A percentile compares a stretch with the other conserved stretches of the same genome.
These are phyloP conservation scores for Drosophila santomea DNA, from an alignment of 1,140 invertebrate species.

Conservation along the genomic window DNA sequence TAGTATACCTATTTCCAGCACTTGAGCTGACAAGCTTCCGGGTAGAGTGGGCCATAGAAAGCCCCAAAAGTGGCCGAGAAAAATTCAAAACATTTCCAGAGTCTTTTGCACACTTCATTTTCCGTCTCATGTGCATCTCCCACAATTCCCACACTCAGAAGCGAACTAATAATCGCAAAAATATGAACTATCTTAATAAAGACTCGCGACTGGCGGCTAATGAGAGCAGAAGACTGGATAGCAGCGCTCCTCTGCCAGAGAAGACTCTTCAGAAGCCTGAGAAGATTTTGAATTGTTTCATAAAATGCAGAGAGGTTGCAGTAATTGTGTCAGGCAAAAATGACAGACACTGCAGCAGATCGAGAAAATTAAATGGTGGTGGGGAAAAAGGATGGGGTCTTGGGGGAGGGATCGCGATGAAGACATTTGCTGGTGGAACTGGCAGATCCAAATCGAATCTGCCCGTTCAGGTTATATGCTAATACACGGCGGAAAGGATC, in stretches of 20 bases:
- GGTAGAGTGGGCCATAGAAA: conserved; percentile 22
- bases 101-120: conserved; percentile 32
- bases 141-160: conserved; percentile 65
- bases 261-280: conserved; percentile 66
- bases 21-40: conserved; percentile 19
- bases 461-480: conserved; percentile 74
- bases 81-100: conserved; percentile 23
- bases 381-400: background rate
- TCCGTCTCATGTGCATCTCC: conserved; percentile 17
- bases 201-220: conserved; percentile 54
- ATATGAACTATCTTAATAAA: conserved; percentile 70
- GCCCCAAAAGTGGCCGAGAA: conserved; percentile 23
- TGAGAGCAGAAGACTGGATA: conserved; percentile 48
- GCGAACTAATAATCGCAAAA: conserved; percentile 73
- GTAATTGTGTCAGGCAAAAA: conserved; percentile 77
- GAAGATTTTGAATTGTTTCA: conserved; percentile 83
- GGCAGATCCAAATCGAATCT: conserved; percentile 33
- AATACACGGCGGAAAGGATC: conserved; percentile 73
- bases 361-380: conserved; percentile 8
- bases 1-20: conserved; percentile 16
- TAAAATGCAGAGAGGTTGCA: conserved; percentile 77
- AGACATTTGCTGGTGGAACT: conserved; percentile 47
- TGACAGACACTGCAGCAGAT: conserved; percentile 49
- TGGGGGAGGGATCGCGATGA: conserved; percentile 42
- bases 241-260: conserved; percentile 8